Base-by-base conservation (phyloP, 1,140 invertebrate genomes). In the Oedothorax gibbosus region DNA sequence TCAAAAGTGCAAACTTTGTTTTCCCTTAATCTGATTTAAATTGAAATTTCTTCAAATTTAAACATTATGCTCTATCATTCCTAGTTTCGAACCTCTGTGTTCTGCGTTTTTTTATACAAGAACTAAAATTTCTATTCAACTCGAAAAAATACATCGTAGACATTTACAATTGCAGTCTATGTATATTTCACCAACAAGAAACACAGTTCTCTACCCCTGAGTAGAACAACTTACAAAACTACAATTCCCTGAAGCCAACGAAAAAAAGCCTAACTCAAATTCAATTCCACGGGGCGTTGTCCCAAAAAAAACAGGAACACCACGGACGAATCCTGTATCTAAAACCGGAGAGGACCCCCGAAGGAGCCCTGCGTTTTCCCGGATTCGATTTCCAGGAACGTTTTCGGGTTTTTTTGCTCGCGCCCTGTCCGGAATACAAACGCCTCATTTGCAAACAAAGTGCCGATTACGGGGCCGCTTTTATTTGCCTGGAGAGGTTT, bases 401-500 rank as follows among this genome's bases (percentile, higher is more conserved):
- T 35, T 35, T 35, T 5, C 64, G 18, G 66, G 66, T 73, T 83
- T 66, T 57, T 82, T 76, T 53, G 18, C 64, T 20, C 21, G 60
- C 53, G 54, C 21, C 50, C 68, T 57, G 78, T 49, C 21, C 77
- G 49, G 77, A 79, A 79, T 79, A 79, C 77, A 79, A 79, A 79
- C 77, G 64, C 50, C 77, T 79, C 77, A 79, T 79, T 79, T 79
- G 77, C 77, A 79, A 85, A 85, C 75, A 85, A 85, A 85, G 83
- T 85, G 83, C 83, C 73, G 83, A 85, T 85, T 85, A 85, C 75
- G 62, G 10, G 18, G 65, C 51, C 77, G 62, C 79, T 84, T 82
- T 83, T 68, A 75, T 88, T 88, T 71, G 51, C 50, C 15, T 10
- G 50, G 69, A 53, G 66, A 69, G 66, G 66, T 69, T 69, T 89